Evolutionary conservation across 92 coral and sea anemone species (phyloP), one percentile per base, ranked within the genome.

Genomic region (Porites evermanni): DNA sequence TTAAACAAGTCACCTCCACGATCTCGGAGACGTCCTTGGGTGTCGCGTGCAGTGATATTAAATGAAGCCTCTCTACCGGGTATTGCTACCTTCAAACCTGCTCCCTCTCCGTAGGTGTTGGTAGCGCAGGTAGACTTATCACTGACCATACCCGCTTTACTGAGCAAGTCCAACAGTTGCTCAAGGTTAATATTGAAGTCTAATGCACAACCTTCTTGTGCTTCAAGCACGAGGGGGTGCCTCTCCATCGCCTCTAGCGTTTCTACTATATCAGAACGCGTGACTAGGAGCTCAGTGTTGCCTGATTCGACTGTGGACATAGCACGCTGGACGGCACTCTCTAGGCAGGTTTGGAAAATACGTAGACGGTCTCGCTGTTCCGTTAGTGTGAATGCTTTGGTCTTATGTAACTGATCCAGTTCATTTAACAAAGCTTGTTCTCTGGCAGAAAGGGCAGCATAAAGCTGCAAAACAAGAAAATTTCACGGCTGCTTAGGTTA

Each of bases 251-350:
- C 69, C 1, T 21, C 11, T 0, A 64, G 1, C 1, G 69, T 64
- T 0, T 29, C 20, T 21, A 0, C 12, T 17, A 14, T 1, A 1
- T 64, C 69, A 20, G 69, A 0, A 12, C 69, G 17, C 2, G 69
- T 0, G 29, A 64, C 24, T 16, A 64, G 69, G 24, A 64, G 69
- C 69, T 64, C 69, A 64, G 11, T 20, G n/a, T 64, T 11, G 69
- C 69, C 18, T 64, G 69, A 64, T 3, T 64, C 12, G 69, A 64
- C 69, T 3, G 69, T 64, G 18, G 69, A 17, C 69, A 17, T 11
- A n/a, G 32, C 78, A 52, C 78, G 78, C 64, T 74, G 78, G 14
- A 52, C 63, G 0, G 78, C n/a, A 74, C 78, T 74, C 64, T 74
- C 63, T 21, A 74, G 64, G 18, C 78, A 74, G 38, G 78, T 50